phyloP scores from a whole-genome alignment of 2,113 vertebrate genomes.

The Ammodytes marinus region DNA sequence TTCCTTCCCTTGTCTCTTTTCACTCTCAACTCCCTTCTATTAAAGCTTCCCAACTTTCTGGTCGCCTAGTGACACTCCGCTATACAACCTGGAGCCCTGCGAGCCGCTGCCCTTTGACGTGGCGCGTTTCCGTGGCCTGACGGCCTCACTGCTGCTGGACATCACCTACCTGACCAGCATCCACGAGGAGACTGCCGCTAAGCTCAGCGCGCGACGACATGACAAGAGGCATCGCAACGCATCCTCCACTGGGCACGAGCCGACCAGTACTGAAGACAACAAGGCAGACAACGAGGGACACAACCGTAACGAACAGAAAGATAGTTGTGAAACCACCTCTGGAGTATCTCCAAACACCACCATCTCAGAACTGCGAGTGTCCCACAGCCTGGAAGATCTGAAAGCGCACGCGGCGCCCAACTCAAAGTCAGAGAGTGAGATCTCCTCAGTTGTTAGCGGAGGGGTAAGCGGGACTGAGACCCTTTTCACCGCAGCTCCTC shows the following conservation, averaged over 20 bases:
- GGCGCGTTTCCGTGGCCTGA: slow-evolving; percentile 94
- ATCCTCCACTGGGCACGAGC: slow-evolving; percentile 78
- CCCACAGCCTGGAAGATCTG: slow-evolving; percentile 89
- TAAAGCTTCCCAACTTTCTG: slow-evolving; percentile 99
- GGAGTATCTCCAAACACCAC: not conserved
- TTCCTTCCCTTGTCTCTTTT: slow-evolving; percentile 86
- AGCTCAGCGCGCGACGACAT: slow-evolving; percentile 89
- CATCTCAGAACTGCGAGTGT: slow-evolving; percentile 83
- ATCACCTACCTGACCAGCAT: slow-evolving; percentile 97
- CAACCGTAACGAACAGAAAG: slow-evolving; percentile 50
- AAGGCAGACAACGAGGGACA: slow-evolving; percentile 79
- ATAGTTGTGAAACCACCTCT: slow-evolving; percentile 19
- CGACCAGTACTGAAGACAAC: slow-evolving; percentile 69
- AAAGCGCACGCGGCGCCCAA: slow-evolving; percentile 84
- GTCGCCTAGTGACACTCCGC: slow-evolving; percentile 99
- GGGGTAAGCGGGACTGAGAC: slow-evolving; percentile 83
- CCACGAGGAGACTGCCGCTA: slow-evolving; percentile 91
- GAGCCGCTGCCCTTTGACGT: slow-evolving; percentile 97
- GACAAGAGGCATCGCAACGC: slow-evolving; percentile 90
- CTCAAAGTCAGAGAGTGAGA: slow-evolving; percentile 90
- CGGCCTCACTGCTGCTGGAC: slow-evolving; percentile 93
- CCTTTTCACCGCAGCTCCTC: slow-evolving; percentile 50
- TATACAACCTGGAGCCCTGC: slow-evolving; percentile 98
- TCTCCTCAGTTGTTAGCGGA: slow-evolving; percentile 75
- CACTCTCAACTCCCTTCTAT: slow-evolving; percentile 90